A percentile compares a stretch with the other conserved stretches of the same genome.
phyloP scores from a whole-genome alignment of 53 echinoderm and acorn worm genomes.

The Temnopleurus reevesii region DNA sequence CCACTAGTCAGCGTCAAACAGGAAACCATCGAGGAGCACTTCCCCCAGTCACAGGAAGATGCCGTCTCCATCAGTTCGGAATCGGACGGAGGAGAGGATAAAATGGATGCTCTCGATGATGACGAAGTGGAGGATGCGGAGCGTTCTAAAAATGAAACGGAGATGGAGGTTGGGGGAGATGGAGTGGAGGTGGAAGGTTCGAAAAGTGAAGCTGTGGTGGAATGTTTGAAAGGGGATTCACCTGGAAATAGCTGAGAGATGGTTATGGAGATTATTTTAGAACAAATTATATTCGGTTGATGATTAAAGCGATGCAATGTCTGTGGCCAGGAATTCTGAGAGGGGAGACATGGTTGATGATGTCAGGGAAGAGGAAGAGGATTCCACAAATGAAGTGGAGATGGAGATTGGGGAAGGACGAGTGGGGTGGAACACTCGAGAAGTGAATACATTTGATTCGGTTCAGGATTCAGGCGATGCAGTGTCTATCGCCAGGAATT shows the following conservation, averaged over 20 bases:
- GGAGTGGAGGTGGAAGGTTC: too few relatives aligned
- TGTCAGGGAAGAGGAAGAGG: too few relatives aligned
- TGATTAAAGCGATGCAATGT: too few relatives aligned
- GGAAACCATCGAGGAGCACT: constrained; percentile 51
- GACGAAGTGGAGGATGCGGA: background rate
- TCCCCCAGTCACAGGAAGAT: constrained; percentile 59
- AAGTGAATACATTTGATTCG: background rate
- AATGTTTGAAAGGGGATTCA: too few relatives aligned
- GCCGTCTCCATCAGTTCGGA: constrained; percentile 47
- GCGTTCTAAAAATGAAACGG: too few relatives aligned
- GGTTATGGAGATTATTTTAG: background rate
- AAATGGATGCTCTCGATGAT: background rate
- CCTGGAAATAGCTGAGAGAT: background rate
- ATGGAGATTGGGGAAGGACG: background rate
- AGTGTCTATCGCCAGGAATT: too few relatives aligned
- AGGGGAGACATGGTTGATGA: too few relatives aligned
- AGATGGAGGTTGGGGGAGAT: background rate
- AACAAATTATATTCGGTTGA: too few relatives aligned
- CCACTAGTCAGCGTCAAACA: background rate
- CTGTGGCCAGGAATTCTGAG: too few relatives aligned
- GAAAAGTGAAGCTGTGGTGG: background rate
- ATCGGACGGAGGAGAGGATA: constrained; percentile 25
- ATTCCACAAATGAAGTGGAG: too few relatives aligned
- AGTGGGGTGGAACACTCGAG: background rate
- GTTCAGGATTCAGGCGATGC: background rate